A percentile compares a stretch with the other conserved stretches of the same genome.
Conservation (phyloP, 2,797 vertebrate species). For the Alca torda region DNA sequence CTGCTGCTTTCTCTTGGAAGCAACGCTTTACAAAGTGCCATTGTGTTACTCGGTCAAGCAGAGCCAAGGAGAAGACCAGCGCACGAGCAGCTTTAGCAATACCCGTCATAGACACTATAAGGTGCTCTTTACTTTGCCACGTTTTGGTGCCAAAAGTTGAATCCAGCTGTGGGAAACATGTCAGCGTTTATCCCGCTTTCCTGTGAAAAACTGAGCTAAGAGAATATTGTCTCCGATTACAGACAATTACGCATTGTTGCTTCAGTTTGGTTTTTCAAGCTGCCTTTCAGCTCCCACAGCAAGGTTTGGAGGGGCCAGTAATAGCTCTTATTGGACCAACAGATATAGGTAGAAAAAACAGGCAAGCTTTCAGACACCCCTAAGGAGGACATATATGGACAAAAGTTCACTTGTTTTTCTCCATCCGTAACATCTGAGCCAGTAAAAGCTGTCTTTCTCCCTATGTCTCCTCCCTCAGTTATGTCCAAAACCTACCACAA, state of each 20-base stretch:
- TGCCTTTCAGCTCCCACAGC: background rate
- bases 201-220: slow-evolving; percentile 10
- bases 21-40: background rate
- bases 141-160: slow-evolving; percentile 28
- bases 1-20: background rate
- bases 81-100: background rate
- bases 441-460: background rate
- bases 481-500: background rate
- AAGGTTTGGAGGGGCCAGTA: background rate
- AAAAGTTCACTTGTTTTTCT: slow-evolving; percentile 25
- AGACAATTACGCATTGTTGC: background rate
- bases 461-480: background rate
- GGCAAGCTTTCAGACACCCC: background rate
- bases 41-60: background rate
- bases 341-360: background rate
- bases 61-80: background rate
- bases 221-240: slow-evolving; percentile 26
- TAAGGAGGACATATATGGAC: background rate
- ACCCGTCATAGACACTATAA: slow-evolving; percentile 39
- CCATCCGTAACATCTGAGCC: background rate
- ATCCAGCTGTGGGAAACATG: slow-evolving; percentile 16
- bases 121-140: slow-evolving; percentile 53
- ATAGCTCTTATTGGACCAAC: background rate
- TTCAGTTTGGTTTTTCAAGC: slow-evolving; percentile 18
- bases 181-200: background rate